phyloP scores from a whole-genome alignment of 1,140 invertebrate species.

The Amphibalanus amphitrite region DNA sequence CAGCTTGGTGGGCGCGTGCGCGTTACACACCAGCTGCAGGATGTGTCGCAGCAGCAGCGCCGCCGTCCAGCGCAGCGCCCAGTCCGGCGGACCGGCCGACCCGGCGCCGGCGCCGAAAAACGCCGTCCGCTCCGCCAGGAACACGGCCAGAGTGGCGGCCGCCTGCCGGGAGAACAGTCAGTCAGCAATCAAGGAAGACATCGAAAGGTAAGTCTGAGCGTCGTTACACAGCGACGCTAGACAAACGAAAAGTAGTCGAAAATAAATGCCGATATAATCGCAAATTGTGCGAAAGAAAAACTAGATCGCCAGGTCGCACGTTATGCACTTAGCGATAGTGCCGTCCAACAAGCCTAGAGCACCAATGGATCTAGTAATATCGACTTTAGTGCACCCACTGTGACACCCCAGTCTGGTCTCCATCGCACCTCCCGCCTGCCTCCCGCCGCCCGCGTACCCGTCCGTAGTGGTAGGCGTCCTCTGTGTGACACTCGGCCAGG shows the following conservation, averaged over 20 bases:
- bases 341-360: no score
- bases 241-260: neutral
- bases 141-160: constrained; percentile 35
- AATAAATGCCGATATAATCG: neutral
- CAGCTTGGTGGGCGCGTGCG: constrained; percentile 45
- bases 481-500: constrained; percentile 35
- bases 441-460: constrained; percentile 31
- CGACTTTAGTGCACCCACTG: no score
- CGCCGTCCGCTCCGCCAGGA: constrained; percentile 33
- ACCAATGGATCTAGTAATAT: no score
- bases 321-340: neutral
- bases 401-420: no score
- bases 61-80: constrained; percentile 39
- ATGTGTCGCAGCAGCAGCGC: constrained; percentile 47
- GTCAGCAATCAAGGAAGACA: no score
- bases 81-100: constrained; percentile 25
- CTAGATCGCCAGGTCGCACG: constrained; percentile 4
- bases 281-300: neutral
- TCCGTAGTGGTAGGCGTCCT: constrained; percentile 44
- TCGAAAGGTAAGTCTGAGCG: no score
- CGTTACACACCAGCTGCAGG: constrained; percentile 60
- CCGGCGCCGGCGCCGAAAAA: constrained; percentile 26
- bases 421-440: no score
- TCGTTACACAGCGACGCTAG: no score
- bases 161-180: constrained; percentile 30